A percentile compares a stretch with the other conserved stretches of the same genome.
Evolutionary conservation across 2,888 invertebrate genomes (phyloP).

Genomic region (Dorcus parallelipipedus): DNA sequence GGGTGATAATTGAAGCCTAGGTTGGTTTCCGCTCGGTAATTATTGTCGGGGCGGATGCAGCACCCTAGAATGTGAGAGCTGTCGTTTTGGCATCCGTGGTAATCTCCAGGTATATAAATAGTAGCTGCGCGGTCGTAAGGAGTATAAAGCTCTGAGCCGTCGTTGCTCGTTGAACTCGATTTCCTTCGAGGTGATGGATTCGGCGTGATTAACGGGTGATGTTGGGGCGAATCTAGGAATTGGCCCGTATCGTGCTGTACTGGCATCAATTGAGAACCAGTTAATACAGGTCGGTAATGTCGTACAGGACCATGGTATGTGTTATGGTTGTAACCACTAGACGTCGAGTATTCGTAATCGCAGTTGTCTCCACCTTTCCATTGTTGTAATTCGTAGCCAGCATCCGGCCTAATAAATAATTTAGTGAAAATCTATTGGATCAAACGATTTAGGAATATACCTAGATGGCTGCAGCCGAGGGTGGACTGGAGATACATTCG

Average conservation of each 20-base stretch:
- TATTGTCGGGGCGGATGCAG: slow-evolving; percentile 32
- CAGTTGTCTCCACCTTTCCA: slow-evolving; percentile 37
- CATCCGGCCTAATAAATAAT: slow-evolving; percentile 34
- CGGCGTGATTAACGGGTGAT: slow-evolving; percentile 56
- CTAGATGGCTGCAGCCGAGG: slow-evolving; percentile 73
- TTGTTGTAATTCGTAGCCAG: slow-evolving; percentile 40
- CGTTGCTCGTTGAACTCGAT: slow-evolving; percentile 67
- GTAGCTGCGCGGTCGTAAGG: slow-evolving; percentile 51
- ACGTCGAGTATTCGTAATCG: slow-evolving; percentile 58
- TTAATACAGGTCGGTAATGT: slow-evolving; percentile 65
- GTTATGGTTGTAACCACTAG: slow-evolving; percentile 69
- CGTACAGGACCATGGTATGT: slow-evolving; percentile 86
- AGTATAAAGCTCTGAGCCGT: slow-evolving; percentile 58
- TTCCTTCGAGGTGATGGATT: slow-evolving; percentile 66
- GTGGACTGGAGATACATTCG: slow-evolving; percentile 80
- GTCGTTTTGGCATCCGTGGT: slow-evolving; percentile 40
- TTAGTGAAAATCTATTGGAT: too few species aligned
- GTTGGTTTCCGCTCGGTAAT: slow-evolving; percentile 31
- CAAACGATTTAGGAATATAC: slow-evolving; percentile 39
- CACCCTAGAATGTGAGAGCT: slow-evolving; percentile 37
- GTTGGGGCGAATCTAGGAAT: slow-evolving; percentile 73
- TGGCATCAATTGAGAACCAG: slow-evolving; percentile 52
- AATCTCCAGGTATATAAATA: slow-evolving; percentile 50
- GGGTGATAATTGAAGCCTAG: slow-evolving; percentile 36
- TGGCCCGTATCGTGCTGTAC: slow-evolving; percentile 42